Evolutionary conservation across 2,888 invertebrate species (phyloP), one percentile per base, ranked within the genome.

Genomic region (Liodrosophila aerea): DNA sequence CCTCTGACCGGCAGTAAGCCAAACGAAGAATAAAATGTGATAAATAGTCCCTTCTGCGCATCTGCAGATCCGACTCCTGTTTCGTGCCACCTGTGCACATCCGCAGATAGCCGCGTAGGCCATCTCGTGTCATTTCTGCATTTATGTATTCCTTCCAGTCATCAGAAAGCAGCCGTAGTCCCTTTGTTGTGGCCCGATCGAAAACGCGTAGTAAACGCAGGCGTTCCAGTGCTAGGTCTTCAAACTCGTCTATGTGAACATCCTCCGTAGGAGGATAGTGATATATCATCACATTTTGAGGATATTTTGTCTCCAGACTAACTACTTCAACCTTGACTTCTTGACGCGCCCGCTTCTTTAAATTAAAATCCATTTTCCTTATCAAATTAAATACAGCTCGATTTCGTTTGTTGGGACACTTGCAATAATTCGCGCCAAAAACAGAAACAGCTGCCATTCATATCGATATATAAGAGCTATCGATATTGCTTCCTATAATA

Each of bases 1-100:
- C 97, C 72, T 96, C 95, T 15, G 94, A 94, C 82, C 95, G 92
- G 87, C 97, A 98, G 89, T 97, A 98, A 0, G 97, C 97, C 56
- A 99, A 90, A 53, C 98, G 92, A 2, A 99, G 91, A 76, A 98
- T 96, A 88, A 95, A 98, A 89, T 99, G 99, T 0, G 98, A 97
- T 46, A 98, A 92, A 83, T 96, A 95, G 90, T 99, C 99, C 64
- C 93, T 92, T 29, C 93, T 92, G 52, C 96, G 92, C 0, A 93
- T 93, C 86, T 94, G 92, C 37, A 93, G 87, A 83, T 95, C 94
- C 1, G 90, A 86, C 63, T 94, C 94, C 9, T 91, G 91, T 34
- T 92, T 91, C 5, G 91, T 90, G 76, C 91, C 91, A 7, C 52
- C 52, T 31, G 92, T 91, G 64, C 94, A 91, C 13, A 95, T 90